These are phyloP conservation scores for Garra rufa DNA, from an alignment of 2,113 vertebrate species.

Conservation along the genomic window DNA sequence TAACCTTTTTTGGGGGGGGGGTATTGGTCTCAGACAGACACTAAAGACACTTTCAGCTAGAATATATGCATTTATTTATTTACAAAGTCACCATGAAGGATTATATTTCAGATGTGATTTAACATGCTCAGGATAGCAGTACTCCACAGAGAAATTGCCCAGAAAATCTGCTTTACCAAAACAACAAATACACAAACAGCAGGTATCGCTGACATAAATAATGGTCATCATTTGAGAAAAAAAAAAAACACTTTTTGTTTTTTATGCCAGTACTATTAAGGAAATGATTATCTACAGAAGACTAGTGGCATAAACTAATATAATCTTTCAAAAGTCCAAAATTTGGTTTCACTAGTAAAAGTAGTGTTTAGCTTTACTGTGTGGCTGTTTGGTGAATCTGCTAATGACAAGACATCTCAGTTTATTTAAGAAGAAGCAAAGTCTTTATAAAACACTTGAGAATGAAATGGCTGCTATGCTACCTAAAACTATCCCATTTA, in stretches of 20 bases:
- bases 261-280: background rate
- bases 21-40: background rate
- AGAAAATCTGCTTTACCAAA: conserved; percentile 45
- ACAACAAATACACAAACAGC: conserved; percentile 8
- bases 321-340: conserved; percentile 22
- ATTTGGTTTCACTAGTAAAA: conserved; percentile 12
- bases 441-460: background rate
- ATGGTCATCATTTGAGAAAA: conserved; percentile 13
- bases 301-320: conserved; percentile 64
- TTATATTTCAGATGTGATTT: conserved; percentile 43
- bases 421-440: too few species aligned
- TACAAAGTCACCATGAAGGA: conserved; percentile 63
- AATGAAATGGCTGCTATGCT: background rate
- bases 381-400: background rate
- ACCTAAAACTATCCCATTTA: background rate
- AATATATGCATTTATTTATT: conserved; percentile 70
- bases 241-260: background rate
- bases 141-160: conserved; percentile 42
- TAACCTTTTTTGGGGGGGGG: background rate
- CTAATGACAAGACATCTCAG: background rate
- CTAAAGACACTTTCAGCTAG: conserved; percentile 23
- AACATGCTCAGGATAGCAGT: conserved; percentile 53
- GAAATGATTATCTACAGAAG: conserved; percentile 8
- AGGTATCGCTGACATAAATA: conserved; percentile 54
- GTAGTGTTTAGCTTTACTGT: background rate